Evolutionary conservation across 2,797 vertebrate species (phyloP).

Genomic region (Macrochelys suwanniensis): DNA sequence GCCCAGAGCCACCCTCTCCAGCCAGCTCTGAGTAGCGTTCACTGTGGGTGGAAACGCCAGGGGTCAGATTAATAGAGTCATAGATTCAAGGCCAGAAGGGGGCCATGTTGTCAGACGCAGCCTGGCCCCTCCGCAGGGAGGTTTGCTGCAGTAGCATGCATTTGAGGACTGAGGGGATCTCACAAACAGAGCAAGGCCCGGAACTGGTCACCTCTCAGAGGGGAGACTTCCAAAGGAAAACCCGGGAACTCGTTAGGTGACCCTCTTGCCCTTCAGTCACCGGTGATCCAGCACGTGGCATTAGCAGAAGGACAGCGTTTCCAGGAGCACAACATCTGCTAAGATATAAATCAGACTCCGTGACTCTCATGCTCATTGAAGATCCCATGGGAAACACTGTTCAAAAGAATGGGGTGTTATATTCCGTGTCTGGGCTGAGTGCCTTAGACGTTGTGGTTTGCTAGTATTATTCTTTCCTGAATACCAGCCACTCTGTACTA

Average conservation of each 20-base stretch:
- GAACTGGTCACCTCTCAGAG: not conserved
- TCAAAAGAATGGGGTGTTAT: not conserved
- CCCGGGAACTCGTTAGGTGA: accelerated
- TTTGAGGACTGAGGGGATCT: not conserved
- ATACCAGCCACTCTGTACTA: not conserved
- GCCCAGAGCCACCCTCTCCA: not conserved
- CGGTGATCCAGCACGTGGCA: not conserved
- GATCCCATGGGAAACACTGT: not conserved
- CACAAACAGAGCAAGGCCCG: not conserved
- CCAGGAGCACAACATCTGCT: not conserved
- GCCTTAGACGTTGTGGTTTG: too few species aligned
- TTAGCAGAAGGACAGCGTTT: not conserved
- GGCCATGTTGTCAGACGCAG: not conserved
- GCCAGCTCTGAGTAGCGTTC: not conserved
- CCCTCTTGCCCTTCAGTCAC: not conserved
- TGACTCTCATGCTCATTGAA: not conserved
- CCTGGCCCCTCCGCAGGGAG: not conserved
- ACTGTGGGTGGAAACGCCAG: not conserved
- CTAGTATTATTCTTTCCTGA: too few species aligned
- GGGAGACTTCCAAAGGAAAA: not conserved
- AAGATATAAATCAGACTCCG: not conserved
- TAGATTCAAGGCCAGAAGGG: too few species aligned
- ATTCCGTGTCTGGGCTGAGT: not conserved
- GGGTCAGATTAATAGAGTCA: not conserved
- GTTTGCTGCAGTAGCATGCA: not conserved